Evolutionary conservation across 2,113 vertebrate species (phyloP), one percentile per base, ranked within the genome.

Genomic region (Perca flavescens): DNA sequence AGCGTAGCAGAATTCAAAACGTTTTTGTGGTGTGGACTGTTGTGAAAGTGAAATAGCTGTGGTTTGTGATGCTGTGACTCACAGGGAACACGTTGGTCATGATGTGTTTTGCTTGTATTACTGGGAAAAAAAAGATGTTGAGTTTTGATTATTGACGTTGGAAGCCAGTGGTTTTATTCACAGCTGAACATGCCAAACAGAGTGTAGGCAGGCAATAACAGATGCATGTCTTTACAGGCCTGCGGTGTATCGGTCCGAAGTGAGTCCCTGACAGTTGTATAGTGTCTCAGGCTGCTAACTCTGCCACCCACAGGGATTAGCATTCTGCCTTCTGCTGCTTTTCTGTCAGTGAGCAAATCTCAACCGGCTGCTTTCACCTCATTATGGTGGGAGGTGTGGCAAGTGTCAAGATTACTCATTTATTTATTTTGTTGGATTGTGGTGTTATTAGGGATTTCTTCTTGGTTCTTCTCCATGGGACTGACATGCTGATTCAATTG

Each of bases 11-110:
- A 83, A 77, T 71, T 87, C 52, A 22, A 60, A 79, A 64, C 40
- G 56, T 85, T 82, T 68, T 77, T 86, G 94, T 81, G 92, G 94
- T 63, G 11, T 63, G 11, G 46, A 66, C 85, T 83, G 57, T 90
- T 93, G 93, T 94, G 93, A 95, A 95, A 95, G 94, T 94, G 88
- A 91, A 91, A 93, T 90, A 80, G 86, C 74, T 90, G 91, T 78
- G 92, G 93, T 91, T 79, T 31, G 78, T 79, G 71, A 93, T 87
- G 79, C 54, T 63, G 88, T 95, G 92, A 95, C 82, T 93, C 92
- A 94, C 64, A 78, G 74, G 75, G 91, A 91, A 88, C 88, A 68
- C n/a, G 49, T 72, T 87, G 13, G 13, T 69, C 79, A 15, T 66
- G 54, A 75, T 92, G 74, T 83, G 77, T 89, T 85, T 89, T 72